Evolutionary conservation across 1,140 invertebrate species (phyloP).

Genomic region (Drosophila prosaltans): DNA sequence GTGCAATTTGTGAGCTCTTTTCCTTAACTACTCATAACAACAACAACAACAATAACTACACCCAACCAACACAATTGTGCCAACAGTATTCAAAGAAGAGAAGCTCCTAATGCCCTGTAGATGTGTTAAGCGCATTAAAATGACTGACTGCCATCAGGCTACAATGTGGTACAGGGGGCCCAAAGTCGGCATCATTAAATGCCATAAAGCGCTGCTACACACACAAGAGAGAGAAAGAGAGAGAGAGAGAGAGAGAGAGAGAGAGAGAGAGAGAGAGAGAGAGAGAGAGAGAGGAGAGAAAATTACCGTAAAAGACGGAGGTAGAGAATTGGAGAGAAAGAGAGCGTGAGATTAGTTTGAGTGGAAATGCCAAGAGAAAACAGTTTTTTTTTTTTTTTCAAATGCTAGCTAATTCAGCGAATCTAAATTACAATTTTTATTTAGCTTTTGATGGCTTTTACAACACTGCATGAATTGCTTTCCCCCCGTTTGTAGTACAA

Average conservation of each 20-base stretch:
- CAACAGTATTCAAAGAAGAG: slow-evolving; percentile 22
- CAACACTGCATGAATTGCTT: background rate
- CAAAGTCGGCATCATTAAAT: slow-evolving; percentile 15
- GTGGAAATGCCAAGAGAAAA: background rate
- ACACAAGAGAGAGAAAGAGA: background rate
- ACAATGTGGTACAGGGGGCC: slow-evolving; percentile 18
- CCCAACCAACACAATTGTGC: slow-evolving; percentile 10
- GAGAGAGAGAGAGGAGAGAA: background rate
- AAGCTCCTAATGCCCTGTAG: slow-evolving; percentile 42
- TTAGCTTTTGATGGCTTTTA: slow-evolving; percentile 3
- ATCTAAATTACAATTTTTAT: background rate
- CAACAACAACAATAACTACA: background rate
- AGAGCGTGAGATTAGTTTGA: slow-evolving; percentile 3
- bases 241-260: background rate
- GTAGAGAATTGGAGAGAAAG: background rate
- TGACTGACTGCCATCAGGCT: slow-evolving; percentile 44
- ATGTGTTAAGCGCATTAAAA: slow-evolving; percentile 61
- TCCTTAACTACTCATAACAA: slow-evolving; percentile 25
- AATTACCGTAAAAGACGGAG: background rate
- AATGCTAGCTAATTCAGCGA: slow-evolving; percentile 1
- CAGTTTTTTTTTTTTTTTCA: background rate
- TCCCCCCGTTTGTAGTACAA: background rate
- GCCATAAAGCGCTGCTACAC: slow-evolving; percentile 10
- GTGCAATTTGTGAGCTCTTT: slow-evolving; percentile 20
- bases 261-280: background rate